Evolutionary conservation across 2,888 invertebrate genomes (phyloP).

Genomic region (Drosophila hamatofila): DNA sequence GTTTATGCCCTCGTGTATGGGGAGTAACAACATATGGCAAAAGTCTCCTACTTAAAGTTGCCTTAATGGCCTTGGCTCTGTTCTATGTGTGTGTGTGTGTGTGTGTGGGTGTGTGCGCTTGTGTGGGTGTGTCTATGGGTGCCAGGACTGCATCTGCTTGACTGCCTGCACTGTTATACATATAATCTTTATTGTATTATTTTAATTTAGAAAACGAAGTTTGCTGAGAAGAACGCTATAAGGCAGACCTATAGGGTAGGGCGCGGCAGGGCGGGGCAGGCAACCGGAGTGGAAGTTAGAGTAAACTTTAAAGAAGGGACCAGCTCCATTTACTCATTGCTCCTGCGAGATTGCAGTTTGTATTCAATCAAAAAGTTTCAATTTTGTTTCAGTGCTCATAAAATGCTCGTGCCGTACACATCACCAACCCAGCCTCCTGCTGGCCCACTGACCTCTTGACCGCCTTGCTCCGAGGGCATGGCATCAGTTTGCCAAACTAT

Average conservation of each 20-base stretch:
- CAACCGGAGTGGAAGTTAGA: conserved; percentile 35
- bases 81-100: background rate
- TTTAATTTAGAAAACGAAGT: conserved; percentile 76
- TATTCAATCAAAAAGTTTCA: conserved; percentile 79
- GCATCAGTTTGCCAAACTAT: conserved; percentile 61
- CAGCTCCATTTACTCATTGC: conserved; percentile 38
- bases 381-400: conserved; percentile 65
- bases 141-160: conserved; percentile 20
- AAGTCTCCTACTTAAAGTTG: conserved; percentile 23
- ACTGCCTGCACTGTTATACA: conserved; percentile 47
- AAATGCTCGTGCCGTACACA: conserved; percentile 41
- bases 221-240: conserved; percentile 31
- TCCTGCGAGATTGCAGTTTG: conserved; percentile 70
- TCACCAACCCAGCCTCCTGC: conserved; percentile 14
- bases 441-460: conserved; percentile 39
- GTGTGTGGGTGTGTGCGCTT: background rate
- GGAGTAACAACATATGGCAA: conserved; percentile 8
- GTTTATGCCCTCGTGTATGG: conserved; percentile 7
- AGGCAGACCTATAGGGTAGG: conserved; percentile 9
- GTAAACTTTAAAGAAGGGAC: conserved; percentile 51
- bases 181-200: conserved; percentile 78
- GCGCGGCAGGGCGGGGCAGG: conserved; percentile 25
- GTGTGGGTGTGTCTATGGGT: background rate
- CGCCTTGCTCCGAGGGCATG: conserved; percentile 23
- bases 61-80: conserved; percentile 14